Conservation (phyloP, 2,113 vertebrate species). For the Jaculus jaculus region DNA sequence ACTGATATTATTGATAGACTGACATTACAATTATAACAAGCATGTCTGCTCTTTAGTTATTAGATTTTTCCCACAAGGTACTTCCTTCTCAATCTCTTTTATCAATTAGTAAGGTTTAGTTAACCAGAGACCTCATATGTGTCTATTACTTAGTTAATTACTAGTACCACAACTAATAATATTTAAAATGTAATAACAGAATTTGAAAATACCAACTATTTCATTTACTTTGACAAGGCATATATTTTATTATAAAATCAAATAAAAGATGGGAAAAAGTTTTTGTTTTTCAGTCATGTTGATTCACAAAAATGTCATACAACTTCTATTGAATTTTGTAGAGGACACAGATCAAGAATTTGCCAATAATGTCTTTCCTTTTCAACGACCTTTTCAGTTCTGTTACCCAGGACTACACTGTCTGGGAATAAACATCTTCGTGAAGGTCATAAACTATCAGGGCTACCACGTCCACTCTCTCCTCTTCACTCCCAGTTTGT, state of each 20-base stretch:
- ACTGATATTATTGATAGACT: background rate
- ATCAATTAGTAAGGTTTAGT: slow-evolving; percentile 32
- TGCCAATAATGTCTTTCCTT: background rate
- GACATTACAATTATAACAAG: background rate
- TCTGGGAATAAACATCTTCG: background rate
- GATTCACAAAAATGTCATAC: background rate
- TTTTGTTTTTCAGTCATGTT: background rate
- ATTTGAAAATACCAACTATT: background rate
- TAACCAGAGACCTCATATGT: background rate
- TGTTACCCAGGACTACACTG: background rate
- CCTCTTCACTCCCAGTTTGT: background rate
- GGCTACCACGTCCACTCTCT: rapidly evolving
- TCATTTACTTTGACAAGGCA: background rate
- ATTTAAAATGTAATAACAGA: background rate
- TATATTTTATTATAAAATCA: background rate
- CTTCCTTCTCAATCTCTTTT: background rate
- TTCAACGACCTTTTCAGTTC: background rate
- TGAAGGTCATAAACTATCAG: rapidly evolving
- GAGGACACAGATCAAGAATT: background rate
- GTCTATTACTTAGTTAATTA: slow-evolving; percentile 23
- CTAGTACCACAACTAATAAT: background rate
- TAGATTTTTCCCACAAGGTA: background rate
- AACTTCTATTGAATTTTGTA: background rate
- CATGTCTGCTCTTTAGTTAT: background rate
- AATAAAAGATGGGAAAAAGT: background rate